A percentile compares a stretch with the other conserved stretches of the same genome.
Evolutionary conservation across 1,140 invertebrate species (phyloP).

Genomic region (Drosophila takahashii): DNA sequence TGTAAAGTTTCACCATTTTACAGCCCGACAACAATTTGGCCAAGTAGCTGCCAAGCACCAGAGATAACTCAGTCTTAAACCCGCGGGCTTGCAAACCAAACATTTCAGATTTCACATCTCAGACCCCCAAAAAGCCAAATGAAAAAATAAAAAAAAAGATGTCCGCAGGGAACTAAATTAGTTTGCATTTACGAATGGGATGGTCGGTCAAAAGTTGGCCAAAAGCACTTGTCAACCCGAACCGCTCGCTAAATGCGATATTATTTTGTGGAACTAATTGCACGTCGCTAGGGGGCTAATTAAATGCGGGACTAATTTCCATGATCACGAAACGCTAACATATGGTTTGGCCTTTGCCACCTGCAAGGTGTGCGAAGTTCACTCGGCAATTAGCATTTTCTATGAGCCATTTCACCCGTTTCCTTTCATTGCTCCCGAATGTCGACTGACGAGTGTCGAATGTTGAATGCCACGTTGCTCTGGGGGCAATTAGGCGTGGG

Average conservation of each 20-base stretch:
- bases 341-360: conserved; percentile 18
- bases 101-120: conserved; percentile 26
- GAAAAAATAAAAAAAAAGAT: conserved; percentile 46
- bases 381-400: conserved; percentile 43
- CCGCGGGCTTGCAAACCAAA: conserved; percentile 10
- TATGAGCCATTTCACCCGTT: conserved; percentile 29
- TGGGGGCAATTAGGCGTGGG: neutral
- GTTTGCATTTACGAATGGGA: conserved; percentile 46
- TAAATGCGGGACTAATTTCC: conserved; percentile 25
- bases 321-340: conserved; percentile 36
- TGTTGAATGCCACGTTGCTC: conserved; percentile 6
- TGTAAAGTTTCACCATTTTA: conserved; percentile 63
- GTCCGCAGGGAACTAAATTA: conserved; percentile 50
- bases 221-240: conserved; percentile 7
- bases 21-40: conserved; percentile 68
- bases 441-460: neutral
- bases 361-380: conserved; percentile 47
- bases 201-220: conserved; percentile 14
- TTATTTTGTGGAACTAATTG: conserved; percentile 35
- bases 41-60: conserved; percentile 67
- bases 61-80: conserved; percentile 53
- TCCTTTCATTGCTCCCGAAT: conserved; percentile 2
- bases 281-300: conserved; percentile 21
- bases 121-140: conserved; percentile 68
- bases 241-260: conserved; percentile 10